These are phyloP conservation scores for Sebastes hubbsi DNA, from an alignment of 2,797 vertebrate genomes.

Conservation along the genomic window DNA sequence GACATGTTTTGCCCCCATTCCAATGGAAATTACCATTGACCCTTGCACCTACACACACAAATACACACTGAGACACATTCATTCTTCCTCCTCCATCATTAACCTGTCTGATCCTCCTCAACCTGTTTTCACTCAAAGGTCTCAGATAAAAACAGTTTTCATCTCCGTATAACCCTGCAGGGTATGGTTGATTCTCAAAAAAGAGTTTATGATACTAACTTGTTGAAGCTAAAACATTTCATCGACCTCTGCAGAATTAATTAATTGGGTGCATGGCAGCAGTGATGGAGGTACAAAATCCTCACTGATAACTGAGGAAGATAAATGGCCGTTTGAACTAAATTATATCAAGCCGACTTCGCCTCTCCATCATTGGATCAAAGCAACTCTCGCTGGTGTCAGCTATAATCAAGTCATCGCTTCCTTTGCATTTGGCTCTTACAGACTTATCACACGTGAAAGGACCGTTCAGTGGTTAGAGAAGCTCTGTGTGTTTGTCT, in stretches of 20 bases:
- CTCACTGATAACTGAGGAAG: slow-evolving; percentile 37
- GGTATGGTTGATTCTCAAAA: not conserved
- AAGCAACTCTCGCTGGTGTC: slow-evolving; percentile 29
- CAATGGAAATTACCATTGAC: too few species aligned
- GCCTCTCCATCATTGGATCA: slow-evolving; percentile 46
- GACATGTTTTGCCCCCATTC: not conserved
- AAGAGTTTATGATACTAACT: slow-evolving; percentile 6
- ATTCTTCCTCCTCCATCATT: slow-evolving; percentile 10
- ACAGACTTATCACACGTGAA: slow-evolving; percentile 33
- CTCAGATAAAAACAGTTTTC: slow-evolving; percentile 24
- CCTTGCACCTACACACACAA: not conserved
- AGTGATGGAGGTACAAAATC: slow-evolving; percentile 25
- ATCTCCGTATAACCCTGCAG: slow-evolving; percentile 1
- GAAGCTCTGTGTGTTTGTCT: slow-evolving; percentile 16
- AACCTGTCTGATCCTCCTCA: slow-evolving; percentile 23
- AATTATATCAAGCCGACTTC: slow-evolving; percentile 40
- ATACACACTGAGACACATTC: not conserved
- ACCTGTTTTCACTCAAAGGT: slow-evolving; percentile 17
- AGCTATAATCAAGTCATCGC: slow-evolving; percentile 43
- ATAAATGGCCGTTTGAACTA: slow-evolving; percentile 54
- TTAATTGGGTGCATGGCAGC: slow-evolving; percentile 31
- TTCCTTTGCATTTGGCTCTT: slow-evolving; percentile 23
- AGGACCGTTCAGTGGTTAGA: not conserved
- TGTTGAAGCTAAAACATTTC: slow-evolving; percentile 35
- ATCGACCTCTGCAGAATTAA: slow-evolving; percentile 31